Base-by-base conservation (phyloP, 2,888 invertebrate genomes). In the Dioctria rufipes region DNA sequence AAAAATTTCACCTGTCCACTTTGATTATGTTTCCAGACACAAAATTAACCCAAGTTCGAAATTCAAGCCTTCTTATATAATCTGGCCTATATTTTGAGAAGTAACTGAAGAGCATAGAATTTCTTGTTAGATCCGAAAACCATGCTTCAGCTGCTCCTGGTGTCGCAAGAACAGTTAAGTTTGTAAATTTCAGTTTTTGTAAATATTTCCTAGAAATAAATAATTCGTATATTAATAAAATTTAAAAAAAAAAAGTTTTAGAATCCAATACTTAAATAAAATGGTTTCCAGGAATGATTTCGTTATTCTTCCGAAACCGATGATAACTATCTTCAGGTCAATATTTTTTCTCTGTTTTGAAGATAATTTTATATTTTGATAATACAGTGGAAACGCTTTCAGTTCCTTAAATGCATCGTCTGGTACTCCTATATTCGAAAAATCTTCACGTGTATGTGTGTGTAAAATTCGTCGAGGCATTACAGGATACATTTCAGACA, bases 151-250 rank as follows among this genome's bases (percentile, higher is more conserved):
- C 49, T 8, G 93, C 85, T 0, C 94, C 94, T 84, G 93, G 91
- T 3, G 92, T 91, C 0, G 94, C 93, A 3, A 95, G 90, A 66
- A 95, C 86, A 0, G 93, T 93, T 25, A 95, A 86, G 86, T 95
- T 94, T 79, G 92, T 92, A 85, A 94, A 95, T 3, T 90, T 90
- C 25, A 92, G 85, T 84, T 92, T 89, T 2, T 90, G 86, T 2
- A 37, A 11, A 6, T 3, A 2, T 60, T 40, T 58, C 13, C 73
- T 73, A 73, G 13, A 73, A 25, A 0, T 88, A 85, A 60, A 25
- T 25, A 25, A 89, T 88, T 9, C 91, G 91, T 5, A 42, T 80
- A 54, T 46, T 51, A 40, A 1, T 25, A 46, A 43, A 25, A 25
- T 25, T 25, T 25, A 25, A 25, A 1, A 25, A 25, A 1, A 25